phyloP scores from a whole-genome alignment of 2,113 vertebrate species.

The Ceyx cyanopectus region DNA sequence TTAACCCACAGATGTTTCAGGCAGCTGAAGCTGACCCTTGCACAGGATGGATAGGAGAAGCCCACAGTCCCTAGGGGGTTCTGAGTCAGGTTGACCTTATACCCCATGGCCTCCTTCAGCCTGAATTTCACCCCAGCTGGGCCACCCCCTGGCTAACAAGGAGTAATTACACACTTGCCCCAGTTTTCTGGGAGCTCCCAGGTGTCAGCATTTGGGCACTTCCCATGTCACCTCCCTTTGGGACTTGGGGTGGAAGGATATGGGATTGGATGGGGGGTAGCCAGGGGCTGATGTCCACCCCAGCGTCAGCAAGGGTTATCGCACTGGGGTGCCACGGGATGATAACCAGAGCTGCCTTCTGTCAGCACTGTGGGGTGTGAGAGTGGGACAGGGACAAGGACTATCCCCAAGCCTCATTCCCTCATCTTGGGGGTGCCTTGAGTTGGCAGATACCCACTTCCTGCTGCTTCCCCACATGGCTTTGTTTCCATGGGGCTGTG shows the following conservation, averaged over 20 bases:
- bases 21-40: neutral
- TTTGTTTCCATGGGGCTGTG: slow-evolving; percentile 8
- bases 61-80: no score
- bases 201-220: fast-evolving
- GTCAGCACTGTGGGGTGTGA: slow-evolving; percentile 15
- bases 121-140: neutral
- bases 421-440: neutral
- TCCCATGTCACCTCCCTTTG: fast-evolving
- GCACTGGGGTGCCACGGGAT: neutral
- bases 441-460: neutral
- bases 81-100: neutral
- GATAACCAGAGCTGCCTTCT: slow-evolving; percentile 66
- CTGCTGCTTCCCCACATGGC: neutral
- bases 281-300: neutral
- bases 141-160: neutral
- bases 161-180: neutral
- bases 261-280: neutral
- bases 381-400: neutral
- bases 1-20: neutral
- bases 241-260: neutral
- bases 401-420: neutral
- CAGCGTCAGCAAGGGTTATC: slow-evolving; percentile 21
- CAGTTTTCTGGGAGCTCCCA: neutral
- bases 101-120: neutral
- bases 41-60: fast-evolving